Evolutionary conservation across 2,888 invertebrate species (phyloP).

Genomic region (Habrosyne pyritoides): DNA sequence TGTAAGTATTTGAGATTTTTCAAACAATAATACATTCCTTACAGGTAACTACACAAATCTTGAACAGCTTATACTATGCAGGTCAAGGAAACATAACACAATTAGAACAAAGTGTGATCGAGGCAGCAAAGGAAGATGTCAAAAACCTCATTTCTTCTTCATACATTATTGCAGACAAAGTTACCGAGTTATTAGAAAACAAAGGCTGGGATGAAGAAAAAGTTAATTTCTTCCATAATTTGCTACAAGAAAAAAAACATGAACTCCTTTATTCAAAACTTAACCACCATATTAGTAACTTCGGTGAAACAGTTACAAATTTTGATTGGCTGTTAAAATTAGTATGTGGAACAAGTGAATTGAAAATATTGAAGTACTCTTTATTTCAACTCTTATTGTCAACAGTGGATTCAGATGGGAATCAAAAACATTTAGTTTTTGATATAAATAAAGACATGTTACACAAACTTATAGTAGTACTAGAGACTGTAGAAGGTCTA

Average conservation of each 20-base stretch:
- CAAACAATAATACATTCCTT: slow-evolving; percentile 23
- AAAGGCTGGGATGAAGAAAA: slow-evolving; percentile 44
- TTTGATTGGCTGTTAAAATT: slow-evolving; percentile 65
- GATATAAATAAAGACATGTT: slow-evolving; percentile 61
- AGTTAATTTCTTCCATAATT: slow-evolving; percentile 30
- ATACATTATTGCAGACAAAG: slow-evolving; percentile 40
- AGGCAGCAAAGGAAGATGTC: slow-evolving; percentile 45
- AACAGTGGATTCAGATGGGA: slow-evolving; percentile 39
- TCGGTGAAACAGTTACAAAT: slow-evolving; percentile 49
- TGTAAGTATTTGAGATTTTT: not conserved
- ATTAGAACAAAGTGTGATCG: slow-evolving; percentile 23
- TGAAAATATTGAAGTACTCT: slow-evolving; percentile 58
- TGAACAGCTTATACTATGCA: slow-evolving; percentile 39
- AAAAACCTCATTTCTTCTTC: slow-evolving; percentile 39
- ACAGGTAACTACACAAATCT: slow-evolving; percentile 43
- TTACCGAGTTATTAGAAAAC: slow-evolving; percentile 29
- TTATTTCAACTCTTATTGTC: slow-evolving; percentile 55
- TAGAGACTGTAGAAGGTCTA: slow-evolving; percentile 36
- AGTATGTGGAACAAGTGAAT: slow-evolving; percentile 61
- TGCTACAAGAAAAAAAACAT: slow-evolving; percentile 42
- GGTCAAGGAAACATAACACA: slow-evolving; percentile 10
- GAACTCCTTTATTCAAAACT: slow-evolving; percentile 48
- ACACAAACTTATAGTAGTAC: slow-evolving; percentile 48
- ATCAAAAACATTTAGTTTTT: slow-evolving; percentile 41
- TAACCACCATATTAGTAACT: slow-evolving; percentile 45